Conservation (phyloP, 2,888 invertebrate species). For the Zele albiditarsus region DNA sequence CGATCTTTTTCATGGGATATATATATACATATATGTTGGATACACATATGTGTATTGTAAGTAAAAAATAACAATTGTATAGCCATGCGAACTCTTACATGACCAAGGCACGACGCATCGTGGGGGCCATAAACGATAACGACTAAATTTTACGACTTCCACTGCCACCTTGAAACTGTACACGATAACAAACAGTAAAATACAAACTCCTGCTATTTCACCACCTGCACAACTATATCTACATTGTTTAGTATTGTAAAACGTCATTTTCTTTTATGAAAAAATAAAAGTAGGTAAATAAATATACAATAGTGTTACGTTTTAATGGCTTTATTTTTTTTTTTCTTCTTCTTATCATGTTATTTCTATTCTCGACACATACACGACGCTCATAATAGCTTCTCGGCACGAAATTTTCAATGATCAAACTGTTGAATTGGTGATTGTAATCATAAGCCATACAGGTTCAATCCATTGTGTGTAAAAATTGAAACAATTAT, state of each 20-base stretch:
- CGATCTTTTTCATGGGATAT: not conserved
- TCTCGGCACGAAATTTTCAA: not conserved
- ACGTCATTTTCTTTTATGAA: not conserved
- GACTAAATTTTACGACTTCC: slow-evolving; percentile 51
- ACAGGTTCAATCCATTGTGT: no score
- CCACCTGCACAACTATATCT: slow-evolving; percentile 7
- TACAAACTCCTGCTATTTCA: slow-evolving; percentile 36
- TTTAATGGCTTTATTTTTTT: not conserved
- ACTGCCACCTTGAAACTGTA: slow-evolving; percentile 43
- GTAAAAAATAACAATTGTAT: slow-evolving; percentile 13
- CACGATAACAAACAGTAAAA: slow-evolving; percentile 46
- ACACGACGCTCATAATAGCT: not conserved
- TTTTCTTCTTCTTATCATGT: not conserved
- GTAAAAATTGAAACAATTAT: no score
- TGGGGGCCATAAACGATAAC: slow-evolving; percentile 49
- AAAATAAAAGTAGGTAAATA: not conserved
- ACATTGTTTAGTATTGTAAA: not conserved
- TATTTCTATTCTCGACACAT: not conserved
- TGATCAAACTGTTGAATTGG: not conserved
- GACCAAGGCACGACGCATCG: slow-evolving; percentile 32
- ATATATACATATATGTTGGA: not conserved
- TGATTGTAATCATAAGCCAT: not conserved
- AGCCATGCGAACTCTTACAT: slow-evolving; percentile 11
- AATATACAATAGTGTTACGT: not conserved
- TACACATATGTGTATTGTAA: not conserved